Base-by-base conservation (phyloP, 2,888 invertebrate genomes). In the Noctuana brunneofusca region DNA sequence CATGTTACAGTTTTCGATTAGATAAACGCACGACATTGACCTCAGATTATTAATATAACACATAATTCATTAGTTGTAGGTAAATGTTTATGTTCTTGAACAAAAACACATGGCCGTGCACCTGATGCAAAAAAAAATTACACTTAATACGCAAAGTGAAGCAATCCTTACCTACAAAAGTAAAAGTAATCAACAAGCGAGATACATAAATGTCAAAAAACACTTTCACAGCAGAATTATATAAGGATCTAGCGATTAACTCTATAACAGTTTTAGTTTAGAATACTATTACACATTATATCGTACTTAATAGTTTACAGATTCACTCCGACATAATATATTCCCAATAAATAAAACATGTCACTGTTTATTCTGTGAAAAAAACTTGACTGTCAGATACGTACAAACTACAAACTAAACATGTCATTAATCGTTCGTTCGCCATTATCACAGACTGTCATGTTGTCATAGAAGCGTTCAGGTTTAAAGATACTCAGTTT, bases 121-220 rank as follows among this genome's bases (percentile, higher is more conserved):
- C 54, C 38, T 48, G 48, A 38, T 62, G 49, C 38, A 41, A 55
- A 53, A 60, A 58, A 60, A 53, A 53, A 12, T 18, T 9, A 53
- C 1, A 43, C 20, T 32, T 32, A 35, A 43, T 60, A 53, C 32
- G 32, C 52, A n/a, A 14, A 24, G 38, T 55, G 55, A 62, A 62
- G 55, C 54, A 62, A 55, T 62, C 55, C 32, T 57, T 66, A 66
- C 60, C 67, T 62, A 69, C 64, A 79, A 77, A 77, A 82, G 83
- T 80, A 83, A 86, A 83, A 83, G 81, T 83, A 75, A 74, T 76
- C 74, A 74, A 75, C 77, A 75, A 73, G 71, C 78, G 76, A 81
- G 79, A 76, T 80, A 83, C 83, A 75, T 75, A 76, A 74, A 75
- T 69, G 78, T 81, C 81, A 79, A 73, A 62, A 75, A 73, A 71